Evolutionary conservation across 1,140 invertebrate genomes (phyloP), one percentile per base, ranked within the genome.

Genomic region (Eupristina koningsbergeri): DNA sequence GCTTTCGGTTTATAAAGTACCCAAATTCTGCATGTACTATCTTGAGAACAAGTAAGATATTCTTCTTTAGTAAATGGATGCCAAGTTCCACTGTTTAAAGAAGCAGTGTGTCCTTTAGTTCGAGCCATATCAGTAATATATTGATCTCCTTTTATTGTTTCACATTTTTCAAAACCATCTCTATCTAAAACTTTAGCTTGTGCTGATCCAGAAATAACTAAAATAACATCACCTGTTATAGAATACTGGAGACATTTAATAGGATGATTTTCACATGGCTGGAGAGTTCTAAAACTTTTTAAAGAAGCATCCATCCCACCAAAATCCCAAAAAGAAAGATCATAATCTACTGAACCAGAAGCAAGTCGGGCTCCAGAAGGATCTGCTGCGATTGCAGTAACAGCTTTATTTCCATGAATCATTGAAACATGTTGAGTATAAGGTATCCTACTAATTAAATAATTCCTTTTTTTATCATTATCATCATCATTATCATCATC

Each of bases 261-360:
- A 0, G 97, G 97, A 92, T 99, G 97, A 89, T 98, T 97, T 91
- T 99, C 98, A 92, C 97, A 98, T 0, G 98, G 98, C 86, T 96
- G 95, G 13, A 99, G 92, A 0, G 96, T 97, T n/a, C 98, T 94
- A 89, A 99, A 99, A 85, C 97, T 97, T 77, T 96, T 94, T 92
- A 99, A 94, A 0, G 96, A 95, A 0, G 96, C 94, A 91, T 99
- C 98, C 98, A 99, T 99, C 15, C 98, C 98, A 81, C 97, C 96
- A 94, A 99, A 99, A 92, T 99, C 98, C 97, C 98, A 99, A 86
- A 99, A 97, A 82, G 96, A 96, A 0, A 99, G 96, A 86, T 99
- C 97, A 92, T 99, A 99, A 89, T 99, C 98, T 39, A 97, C 95
- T 11, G 96, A 97, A 17, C 98, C 98, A n/a, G 97, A 96, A 0